Evolutionary conservation across 2,888 invertebrate species (phyloP), one percentile per base, ranked within the genome.

Genomic region (Pachliopta kotzebuea): DNA sequence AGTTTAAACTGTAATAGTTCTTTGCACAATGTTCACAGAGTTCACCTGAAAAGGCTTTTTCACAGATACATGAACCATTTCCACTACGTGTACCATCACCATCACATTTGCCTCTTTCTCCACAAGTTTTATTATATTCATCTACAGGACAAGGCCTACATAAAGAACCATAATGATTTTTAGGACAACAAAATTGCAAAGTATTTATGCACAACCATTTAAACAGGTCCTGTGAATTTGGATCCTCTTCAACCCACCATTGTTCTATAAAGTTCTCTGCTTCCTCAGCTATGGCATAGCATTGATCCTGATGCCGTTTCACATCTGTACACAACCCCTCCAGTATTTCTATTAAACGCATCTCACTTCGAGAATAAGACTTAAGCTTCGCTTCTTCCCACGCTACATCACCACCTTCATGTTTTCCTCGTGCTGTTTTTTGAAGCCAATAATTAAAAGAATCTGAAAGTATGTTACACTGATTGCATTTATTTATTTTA

Each of bases 31-130:
- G 88, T 69, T 95, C 93, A 90, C 99, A 99, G 53, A 90, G 77
- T 8, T 92, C 91, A 8, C 98, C 98, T 3, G 84, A 75, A 81
- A 98, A 99, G 11, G 98, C 98, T 64, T 79, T 83, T 73, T 96
- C 94, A 84, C 99, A 99, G 56, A 93, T 88, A 84, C 99, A 99
- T 75, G 95, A 94, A 0, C 99, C 99, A 83, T 95, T 97, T 4
- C 99, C 99, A 81, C 96, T 95, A 42, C 99, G 93, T 0, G 98
- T 98, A 0, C 98, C 98, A 62, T 95, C 95, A n/a, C 99, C 99
- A 72, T 93, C 87, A 77, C 94, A 94, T 75, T 93, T 93, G 17
- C 98, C 98, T 86, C 95, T 95, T 26, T 94, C 95, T 74, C 90
- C 93, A 82, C 99, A 99, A 65, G 97, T 90, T 68, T 93, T 92